Evolutionary conservation across 2,113 vertebrate genomes (phyloP), one percentile per base, ranked within the genome.

Genomic region (Oncorhynchus masou): DNA sequence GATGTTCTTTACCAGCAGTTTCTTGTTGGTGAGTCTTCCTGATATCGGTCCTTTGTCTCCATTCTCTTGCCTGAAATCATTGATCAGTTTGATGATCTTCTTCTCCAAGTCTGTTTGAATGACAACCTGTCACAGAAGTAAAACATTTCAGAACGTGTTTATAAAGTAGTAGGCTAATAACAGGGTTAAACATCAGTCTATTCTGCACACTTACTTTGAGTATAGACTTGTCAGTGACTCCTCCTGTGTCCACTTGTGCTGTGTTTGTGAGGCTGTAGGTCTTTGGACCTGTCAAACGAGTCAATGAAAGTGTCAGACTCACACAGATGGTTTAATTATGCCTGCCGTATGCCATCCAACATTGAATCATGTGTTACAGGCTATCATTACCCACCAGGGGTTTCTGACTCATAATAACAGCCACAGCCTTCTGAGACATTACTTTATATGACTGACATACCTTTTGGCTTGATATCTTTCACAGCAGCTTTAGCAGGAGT

Each of bases 1-100:
- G 5, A 4, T 64, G 70, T 71, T 51, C 24, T 74, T 86, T 83
- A 99, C 97, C 96, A 98, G 92, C 77, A 99, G 84, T 81, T 99
- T 99, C 87, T 98, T 99, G 83, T 89, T 94, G 68, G 97, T 98
- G 62, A 99, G 93, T 89, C 98, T 94, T 86, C 91, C 95, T 29
- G 98, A 99, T 90, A 99, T 93, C 1, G 95, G 91, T 70, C 94
- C 96, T 81, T 94, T 95, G 82, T 96, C 94, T 4, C 92, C 91
- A 87, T 92, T 92, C 87, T 97, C 94, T 24, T 92, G 94, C 83
- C 95, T 95, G 90, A 98, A 96, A 19, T 97, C 95, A 87, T 98
- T 99, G 79, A 99, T 96, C 72, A 99, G 74, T 74, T 89, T 93
- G 70, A 99, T 98, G 83, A 99, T 96, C 80, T 92, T 97, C 89